Percentiles rank a stretch among this genome's conserved stretches.
Evolutionary conservation across 2,888 invertebrate genomes (phyloP).

Genomic region (Drosophila villosipedis): DNA sequence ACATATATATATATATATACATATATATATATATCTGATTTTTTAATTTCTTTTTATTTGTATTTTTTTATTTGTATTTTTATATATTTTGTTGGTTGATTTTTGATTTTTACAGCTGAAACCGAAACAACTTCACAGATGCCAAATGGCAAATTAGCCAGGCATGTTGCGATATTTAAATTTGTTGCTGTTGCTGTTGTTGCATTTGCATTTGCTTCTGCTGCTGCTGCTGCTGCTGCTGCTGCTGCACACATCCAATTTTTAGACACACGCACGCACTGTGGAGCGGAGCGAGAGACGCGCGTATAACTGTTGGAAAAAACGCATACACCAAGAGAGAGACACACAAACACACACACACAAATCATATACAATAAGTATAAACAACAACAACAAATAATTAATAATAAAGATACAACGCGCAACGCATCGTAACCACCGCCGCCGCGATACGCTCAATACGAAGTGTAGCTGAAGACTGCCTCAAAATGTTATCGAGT

Average conservation of each 20-base stretch:
- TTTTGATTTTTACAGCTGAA: constrained; percentile 54
- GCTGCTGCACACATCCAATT: constrained; percentile 24
- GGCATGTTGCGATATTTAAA: constrained; percentile 70
- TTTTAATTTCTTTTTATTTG: constrained; percentile 41
- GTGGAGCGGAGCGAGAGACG: constrained; percentile 30
- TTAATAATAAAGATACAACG: constrained; percentile 81
- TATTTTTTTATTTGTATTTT: constrained; percentile 25
- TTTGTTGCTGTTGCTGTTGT: constrained; percentile 37
- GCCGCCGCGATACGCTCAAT: constrained; percentile 85
- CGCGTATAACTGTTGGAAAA: constrained; percentile 43
- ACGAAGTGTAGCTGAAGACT: constrained; percentile 86
- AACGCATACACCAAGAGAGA: constrained; percentile 48
- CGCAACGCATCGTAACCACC: constrained; percentile 81
- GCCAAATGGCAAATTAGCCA: constrained; percentile 55
- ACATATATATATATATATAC: constrained; percentile 1
- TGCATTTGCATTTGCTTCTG: constrained; percentile 29
- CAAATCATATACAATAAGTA: constrained; percentile 60
- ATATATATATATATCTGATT: constrained; percentile 17
- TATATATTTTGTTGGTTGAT: constrained; percentile 17
- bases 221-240: constrained; percentile 34
- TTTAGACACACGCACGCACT: constrained; percentile 25
- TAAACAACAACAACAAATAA: constrained; percentile 81
- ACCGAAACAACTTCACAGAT: constrained; percentile 70
- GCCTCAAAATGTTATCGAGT: constrained; percentile 86
- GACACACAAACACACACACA: constrained; percentile 17